These are phyloP conservation scores for Coendou prehensilis DNA, from an alignment of 2,797 vertebrate species.

Conservation along the genomic window DNA sequence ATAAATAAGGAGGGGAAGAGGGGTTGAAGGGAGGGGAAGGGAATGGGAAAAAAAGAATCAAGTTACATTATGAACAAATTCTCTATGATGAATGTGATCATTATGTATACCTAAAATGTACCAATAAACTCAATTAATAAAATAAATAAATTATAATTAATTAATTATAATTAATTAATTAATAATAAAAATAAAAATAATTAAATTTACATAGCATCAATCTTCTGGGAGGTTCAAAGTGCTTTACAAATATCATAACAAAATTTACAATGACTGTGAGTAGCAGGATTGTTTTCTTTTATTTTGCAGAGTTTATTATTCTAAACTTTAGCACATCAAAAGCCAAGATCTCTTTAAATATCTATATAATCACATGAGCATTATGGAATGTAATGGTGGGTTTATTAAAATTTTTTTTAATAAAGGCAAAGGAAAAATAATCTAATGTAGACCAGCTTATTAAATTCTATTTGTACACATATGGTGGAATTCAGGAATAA, in stretches of 20 bases:
- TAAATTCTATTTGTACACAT: conserved; percentile 84
- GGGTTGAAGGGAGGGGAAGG: too few species aligned
- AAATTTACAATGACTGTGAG: conserved; percentile 9
- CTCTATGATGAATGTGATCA: too few species aligned
- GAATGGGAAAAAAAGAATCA: too few species aligned
- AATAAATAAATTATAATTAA: too few species aligned
- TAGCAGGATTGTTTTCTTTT: not conserved
- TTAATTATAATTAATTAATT: too few species aligned
- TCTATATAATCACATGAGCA: conserved; percentile 13
- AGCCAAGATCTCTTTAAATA: conserved; percentile 38
- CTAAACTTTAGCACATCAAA: conserved; percentile 52
- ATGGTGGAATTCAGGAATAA: conserved; percentile 71
- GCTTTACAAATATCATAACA: conserved; percentile 50
- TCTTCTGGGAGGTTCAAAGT: conserved; percentile 57
- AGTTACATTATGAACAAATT: too few species aligned
- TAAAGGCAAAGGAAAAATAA: conserved; percentile 79
- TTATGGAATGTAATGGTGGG: not conserved
- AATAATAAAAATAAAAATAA: conserved; percentile 16
- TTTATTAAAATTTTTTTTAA: conserved; percentile 21
- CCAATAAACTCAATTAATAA: too few species aligned
- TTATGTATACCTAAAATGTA: too few species aligned
- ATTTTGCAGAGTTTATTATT: conserved; percentile 27
- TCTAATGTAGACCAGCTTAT: conserved; percentile 81
- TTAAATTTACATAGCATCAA: conserved; percentile 48
- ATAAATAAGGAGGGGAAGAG: too few species aligned